Evolutionary conservation across 2,888 invertebrate species (phyloP).

Genomic region (Iselma pallidipennis): DNA sequence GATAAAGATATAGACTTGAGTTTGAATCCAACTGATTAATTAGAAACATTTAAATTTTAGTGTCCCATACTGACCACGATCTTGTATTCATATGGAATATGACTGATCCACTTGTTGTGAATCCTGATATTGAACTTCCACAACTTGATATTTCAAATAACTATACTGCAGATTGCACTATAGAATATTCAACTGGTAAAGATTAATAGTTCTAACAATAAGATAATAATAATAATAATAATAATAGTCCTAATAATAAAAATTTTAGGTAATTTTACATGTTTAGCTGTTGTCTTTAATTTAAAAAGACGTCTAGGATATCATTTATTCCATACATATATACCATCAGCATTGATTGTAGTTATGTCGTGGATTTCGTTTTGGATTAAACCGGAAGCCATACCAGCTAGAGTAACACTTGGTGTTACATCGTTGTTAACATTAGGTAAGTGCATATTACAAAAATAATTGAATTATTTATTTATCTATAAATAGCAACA

Average conservation of each 20-base stretch:
- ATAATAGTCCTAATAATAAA: background rate
- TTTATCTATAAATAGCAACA: slow-evolving; percentile 64
- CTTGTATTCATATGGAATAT: slow-evolving; percentile 89
- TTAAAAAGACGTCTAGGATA: slow-evolving; percentile 82
- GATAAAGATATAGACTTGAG: too few species aligned
- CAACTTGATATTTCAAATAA: slow-evolving; percentile 87
- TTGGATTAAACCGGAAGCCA: slow-evolving; percentile 94
- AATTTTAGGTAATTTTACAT: slow-evolving; percentile 83
- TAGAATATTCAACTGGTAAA: slow-evolving; percentile 78
- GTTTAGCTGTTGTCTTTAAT: slow-evolving; percentile 86
- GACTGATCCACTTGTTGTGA: slow-evolving; percentile 84
- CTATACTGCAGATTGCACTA: slow-evolving; percentile 87
- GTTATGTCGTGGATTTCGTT: slow-evolving; percentile 97
- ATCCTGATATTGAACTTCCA: slow-evolving; percentile 85
- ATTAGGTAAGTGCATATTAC: slow-evolving; percentile 60
- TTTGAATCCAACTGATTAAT: too few species aligned
- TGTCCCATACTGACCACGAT: slow-evolving; percentile 88
- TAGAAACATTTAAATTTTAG: slow-evolving; percentile 55
- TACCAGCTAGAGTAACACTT: slow-evolving; percentile 85
- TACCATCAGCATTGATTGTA: slow-evolving; percentile 88
- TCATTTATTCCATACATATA: slow-evolving; percentile 90
- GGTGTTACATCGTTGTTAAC: slow-evolving; percentile 87
- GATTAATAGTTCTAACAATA: background rate
- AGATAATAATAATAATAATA: background rate
- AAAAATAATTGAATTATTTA: slow-evolving; percentile 14